Percentiles rank a stretch among this genome's conserved stretches.
Conservation (phyloP, 2,888 invertebrate species). For the Gasteruption jaculator region DNA sequence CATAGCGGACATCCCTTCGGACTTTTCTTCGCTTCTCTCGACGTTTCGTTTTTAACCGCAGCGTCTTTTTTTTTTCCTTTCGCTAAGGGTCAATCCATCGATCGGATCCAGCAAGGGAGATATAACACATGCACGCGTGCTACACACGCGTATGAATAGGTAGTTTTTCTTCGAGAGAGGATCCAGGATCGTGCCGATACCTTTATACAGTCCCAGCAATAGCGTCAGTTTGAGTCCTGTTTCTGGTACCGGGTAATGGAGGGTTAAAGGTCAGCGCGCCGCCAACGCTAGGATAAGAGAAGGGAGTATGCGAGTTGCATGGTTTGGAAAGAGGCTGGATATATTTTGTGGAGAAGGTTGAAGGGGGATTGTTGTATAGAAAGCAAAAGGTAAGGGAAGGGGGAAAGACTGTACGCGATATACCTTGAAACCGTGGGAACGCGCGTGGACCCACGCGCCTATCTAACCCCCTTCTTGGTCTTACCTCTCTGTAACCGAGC, state of each 20-base stretch:
- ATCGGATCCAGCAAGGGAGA: too few species aligned
- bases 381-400: conserved; percentile 13
- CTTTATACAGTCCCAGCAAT: too few species aligned
- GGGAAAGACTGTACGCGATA: conserved; percentile 34
- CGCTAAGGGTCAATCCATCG: too few species aligned
- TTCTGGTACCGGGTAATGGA: conserved; percentile 48
- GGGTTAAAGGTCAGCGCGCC: conserved; percentile 50
- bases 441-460: conserved; percentile 49
- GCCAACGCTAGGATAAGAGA: conserved; percentile 44
- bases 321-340: conserved; percentile 13
- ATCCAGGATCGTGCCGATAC: neutral
- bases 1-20: too few species aligned
- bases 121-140: too few species aligned
- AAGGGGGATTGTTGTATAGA: conserved; percentile 12
- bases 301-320: conserved; percentile 1
- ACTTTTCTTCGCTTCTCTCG: too few species aligned
- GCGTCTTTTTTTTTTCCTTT: too few species aligned
- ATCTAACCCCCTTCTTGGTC: conserved; percentile 45
- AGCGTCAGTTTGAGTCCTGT: conserved; percentile 19
- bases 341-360: conserved; percentile 13
- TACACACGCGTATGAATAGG: too few species aligned
- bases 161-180: too few species aligned
- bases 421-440: conserved; percentile 50
- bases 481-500: too few species aligned
- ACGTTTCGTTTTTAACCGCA: too few species aligned